Base-by-base conservation (phyloP, 2,797 vertebrate genomes). In the Adrianichthys oophorus region DNA sequence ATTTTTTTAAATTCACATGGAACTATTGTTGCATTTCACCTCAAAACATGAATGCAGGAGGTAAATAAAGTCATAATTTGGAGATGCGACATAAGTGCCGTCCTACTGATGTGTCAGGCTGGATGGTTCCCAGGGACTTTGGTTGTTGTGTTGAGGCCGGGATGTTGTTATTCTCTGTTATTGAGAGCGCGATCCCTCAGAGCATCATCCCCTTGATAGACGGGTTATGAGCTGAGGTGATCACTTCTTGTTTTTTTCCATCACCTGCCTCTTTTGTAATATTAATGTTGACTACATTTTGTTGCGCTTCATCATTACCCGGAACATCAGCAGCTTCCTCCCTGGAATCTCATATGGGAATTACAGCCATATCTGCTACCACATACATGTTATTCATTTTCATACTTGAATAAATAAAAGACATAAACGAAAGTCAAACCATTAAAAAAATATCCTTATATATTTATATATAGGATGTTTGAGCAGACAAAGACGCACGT, bases 131-230 rank as follows among this genome's bases (percentile, higher is more conserved):
- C 52, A 26, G 78, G 80, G 77, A 65, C 54, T 71, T 56, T 41
- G 41, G 64, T 80, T 85, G 83, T 79, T 83, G 66, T 79, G 74
- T 48, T 65, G 61, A 18, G 54, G 48, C 41, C 26, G 72, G 56
- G 76, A 66, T 77, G 76, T 85, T 86, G 81, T 86, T 86, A 57
- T 81, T 78, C 74, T 68, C 66, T 54, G 48, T 72, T 68, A 57
- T 56, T 46, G 18, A 50, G 70, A 56, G 68, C 63, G 24, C 12
- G 18, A 52, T 75, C 78, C 84, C 80, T 45, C 40, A 29, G 79
- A 74, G 73, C 62, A 61, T 52, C 54, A 55, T 84, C 83, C 82
- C 32, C 82, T 14, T 69, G 80, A 82, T 52, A 77, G 73, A 71
- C 50, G 37, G 57, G 26, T 72, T 70, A 72, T 82, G 62, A 68